Percentiles rank a stretch among this genome's conserved stretches.
Evolutionary conservation across 2,888 invertebrate species (phyloP).

Genomic region (Tetanocera ferruginea): DNA sequence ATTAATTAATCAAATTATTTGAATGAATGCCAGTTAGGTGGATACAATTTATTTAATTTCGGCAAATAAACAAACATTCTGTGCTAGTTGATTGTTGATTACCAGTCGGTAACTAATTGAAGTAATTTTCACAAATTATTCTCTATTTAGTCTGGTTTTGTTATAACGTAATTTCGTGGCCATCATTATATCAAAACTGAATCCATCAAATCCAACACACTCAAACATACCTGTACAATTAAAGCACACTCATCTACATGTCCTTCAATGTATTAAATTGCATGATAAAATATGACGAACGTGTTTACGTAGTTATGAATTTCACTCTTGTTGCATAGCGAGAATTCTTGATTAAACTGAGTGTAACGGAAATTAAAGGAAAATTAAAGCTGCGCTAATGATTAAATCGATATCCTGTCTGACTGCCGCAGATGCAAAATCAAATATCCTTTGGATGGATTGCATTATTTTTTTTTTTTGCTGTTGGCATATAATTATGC

Average conservation of each 20-base stretch:
- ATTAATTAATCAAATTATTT: too few relatives aligned
- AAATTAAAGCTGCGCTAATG: conserved; percentile 42
- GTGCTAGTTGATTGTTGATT: background rate
- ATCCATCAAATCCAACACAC: conserved; percentile 4
- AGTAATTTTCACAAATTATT: conserved; percentile 38
- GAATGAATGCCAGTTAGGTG: too few relatives aligned
- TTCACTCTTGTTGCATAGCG: too few relatives aligned
- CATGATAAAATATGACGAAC: too few relatives aligned
- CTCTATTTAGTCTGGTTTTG: conserved; percentile 27
- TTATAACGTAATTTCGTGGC: background rate
- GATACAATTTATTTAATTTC: background rate
- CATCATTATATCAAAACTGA: background rate
- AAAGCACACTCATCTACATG: background rate
- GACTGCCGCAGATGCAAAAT: background rate
- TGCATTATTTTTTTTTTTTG: background rate
- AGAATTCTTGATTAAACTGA: background rate
- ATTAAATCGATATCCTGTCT: conserved; percentile 44
- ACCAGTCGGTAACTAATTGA: conserved; percentile 13
- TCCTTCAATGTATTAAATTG: too few relatives aligned
- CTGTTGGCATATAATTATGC: background rate
- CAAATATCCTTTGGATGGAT: too few relatives aligned
- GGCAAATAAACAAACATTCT: too few relatives aligned
- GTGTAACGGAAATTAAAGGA: conserved; percentile 17
- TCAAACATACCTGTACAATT: background rate
- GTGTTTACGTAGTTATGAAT: too few relatives aligned